Evolutionary conservation across 2,797 vertebrate species (phyloP), one percentile per base, ranked within the genome.

Genomic region (Meda fulgida): DNA sequence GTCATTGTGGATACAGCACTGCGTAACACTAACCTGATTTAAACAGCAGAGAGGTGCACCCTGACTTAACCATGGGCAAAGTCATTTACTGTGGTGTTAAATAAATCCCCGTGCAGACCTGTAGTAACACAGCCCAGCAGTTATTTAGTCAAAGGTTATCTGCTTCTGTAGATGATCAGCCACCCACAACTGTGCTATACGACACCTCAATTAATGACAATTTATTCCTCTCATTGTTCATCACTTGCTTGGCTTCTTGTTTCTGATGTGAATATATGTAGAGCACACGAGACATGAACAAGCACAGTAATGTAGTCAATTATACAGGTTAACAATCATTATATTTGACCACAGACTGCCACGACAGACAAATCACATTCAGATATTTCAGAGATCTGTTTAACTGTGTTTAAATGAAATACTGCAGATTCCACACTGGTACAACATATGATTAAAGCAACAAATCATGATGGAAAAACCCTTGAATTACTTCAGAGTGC

Each of bases 41-140:
- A 75, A 85, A 85, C 78, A 78, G 85, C 76, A 69, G 7, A 76
- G 46, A 38, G 58, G 69, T 83, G 71, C 84, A 71, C 73, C 38
- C 53, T 85, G 77, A 65, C 81, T 71, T 88, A 85, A 89, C 90
- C 86, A 70, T 78, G 70, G 88, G 88, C 90, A 89, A 91, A 88
- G 88, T 84, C 86, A 89, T 89, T 58, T 80, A 78, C 76, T 63
- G 60, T 36, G 78, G 67, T 70, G 77, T 78, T 83, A 88, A 87
- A 85, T 82, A 77, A 86, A 80, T 60, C 80, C 31, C 67, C 46
- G 19, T 23, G 14, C 53, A 65, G 21, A 53, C 29, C 43, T 80
- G 70, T 71, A 72, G 23, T 60, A 58, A 55, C 67, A 83, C 66
- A 82, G 48, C 19, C 29, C 34, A 78, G 73, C 53, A 71, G 80